These are phyloP conservation scores for Coluber constrictor DNA, from an alignment of 2,797 vertebrate genomes.

Conservation along the genomic window DNA sequence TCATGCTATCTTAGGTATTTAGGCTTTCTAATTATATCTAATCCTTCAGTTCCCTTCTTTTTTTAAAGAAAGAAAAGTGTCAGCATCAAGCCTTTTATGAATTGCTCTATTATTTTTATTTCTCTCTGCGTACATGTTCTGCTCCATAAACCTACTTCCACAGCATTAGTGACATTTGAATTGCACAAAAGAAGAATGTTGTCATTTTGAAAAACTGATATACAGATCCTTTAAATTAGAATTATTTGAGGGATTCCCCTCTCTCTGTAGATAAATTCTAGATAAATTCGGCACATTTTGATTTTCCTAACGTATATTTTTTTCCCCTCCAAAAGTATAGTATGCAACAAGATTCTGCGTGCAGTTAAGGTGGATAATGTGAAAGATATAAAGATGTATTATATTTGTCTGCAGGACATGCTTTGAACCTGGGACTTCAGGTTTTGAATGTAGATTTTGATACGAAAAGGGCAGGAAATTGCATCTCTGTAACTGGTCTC, in stretches of 20 bases:
- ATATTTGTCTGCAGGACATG: neutral
- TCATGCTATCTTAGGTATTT: neutral
- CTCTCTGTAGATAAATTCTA: neutral
- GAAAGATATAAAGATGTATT: neutral
- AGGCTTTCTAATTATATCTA: neutral
- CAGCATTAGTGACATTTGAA: neutral
- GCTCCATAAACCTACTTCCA: neutral
- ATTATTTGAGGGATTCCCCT: neutral
- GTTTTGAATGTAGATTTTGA: neutral
- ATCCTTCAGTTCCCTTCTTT: neutral
- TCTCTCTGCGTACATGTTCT: neutral
- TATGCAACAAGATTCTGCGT: neutral
- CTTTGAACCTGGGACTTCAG: neutral
- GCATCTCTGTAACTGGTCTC: neutral
- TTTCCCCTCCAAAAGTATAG: neutral
- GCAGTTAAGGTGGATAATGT: neutral
- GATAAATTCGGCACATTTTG: neutral
- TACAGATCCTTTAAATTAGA: neutral
- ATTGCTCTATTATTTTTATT: neutral
- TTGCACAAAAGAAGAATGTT: neutral
- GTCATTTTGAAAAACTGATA: neutral
- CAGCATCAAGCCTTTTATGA: neutral
- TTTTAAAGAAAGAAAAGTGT: neutral
- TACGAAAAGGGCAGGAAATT: neutral
- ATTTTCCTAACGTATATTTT: neutral